Conservation (phyloP, 37 sponge, comb jelly and placozoan species). For the Oscarella lobularis region DNA sequence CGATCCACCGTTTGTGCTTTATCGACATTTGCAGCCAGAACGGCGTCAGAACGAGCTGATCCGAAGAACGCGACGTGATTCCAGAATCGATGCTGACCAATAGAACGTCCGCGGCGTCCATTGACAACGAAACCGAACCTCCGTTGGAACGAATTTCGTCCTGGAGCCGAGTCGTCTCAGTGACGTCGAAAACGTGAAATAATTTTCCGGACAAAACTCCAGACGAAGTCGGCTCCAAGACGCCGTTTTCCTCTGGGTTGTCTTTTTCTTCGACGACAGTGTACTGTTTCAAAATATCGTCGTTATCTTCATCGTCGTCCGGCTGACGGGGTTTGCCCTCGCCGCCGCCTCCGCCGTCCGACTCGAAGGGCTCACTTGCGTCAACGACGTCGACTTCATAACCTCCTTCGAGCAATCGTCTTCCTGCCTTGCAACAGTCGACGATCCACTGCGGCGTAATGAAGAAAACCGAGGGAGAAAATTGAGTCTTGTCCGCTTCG, state of each 20-base stretch:
- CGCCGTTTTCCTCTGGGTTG: too few relatives aligned
- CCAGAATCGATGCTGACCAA: background rate
- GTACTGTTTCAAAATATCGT: constrained; percentile 15
- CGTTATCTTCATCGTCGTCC: constrained; percentile 1
- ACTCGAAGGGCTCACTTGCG: background rate
- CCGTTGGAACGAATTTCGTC: too few relatives aligned
- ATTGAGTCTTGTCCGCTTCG: background rate
- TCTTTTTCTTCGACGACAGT: background rate
- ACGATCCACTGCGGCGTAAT: constrained; percentile 16
- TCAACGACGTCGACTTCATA: background rate
- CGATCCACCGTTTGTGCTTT: background rate
- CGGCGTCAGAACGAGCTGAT: background rate
- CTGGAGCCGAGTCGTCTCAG: too few relatives aligned
- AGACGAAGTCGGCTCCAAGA: too few relatives aligned
- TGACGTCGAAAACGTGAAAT: too few relatives aligned
- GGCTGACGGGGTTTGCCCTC: background rate
- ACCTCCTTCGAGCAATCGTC: background rate
- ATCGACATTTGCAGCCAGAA: background rate
- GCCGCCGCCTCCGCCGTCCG: background rate
- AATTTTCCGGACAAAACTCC: too few relatives aligned
- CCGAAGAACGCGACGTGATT: background rate
- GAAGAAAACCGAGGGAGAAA: too few relatives aligned
- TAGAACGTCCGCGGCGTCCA: background rate
- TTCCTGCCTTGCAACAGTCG: constrained; percentile 3
- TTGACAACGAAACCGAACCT: too few relatives aligned